These are phyloP conservation scores for Halisarca cf. caerulea DNA, from an alignment of 37 sponge, comb jelly and placozoan genomes.

Conservation along the genomic window DNA sequence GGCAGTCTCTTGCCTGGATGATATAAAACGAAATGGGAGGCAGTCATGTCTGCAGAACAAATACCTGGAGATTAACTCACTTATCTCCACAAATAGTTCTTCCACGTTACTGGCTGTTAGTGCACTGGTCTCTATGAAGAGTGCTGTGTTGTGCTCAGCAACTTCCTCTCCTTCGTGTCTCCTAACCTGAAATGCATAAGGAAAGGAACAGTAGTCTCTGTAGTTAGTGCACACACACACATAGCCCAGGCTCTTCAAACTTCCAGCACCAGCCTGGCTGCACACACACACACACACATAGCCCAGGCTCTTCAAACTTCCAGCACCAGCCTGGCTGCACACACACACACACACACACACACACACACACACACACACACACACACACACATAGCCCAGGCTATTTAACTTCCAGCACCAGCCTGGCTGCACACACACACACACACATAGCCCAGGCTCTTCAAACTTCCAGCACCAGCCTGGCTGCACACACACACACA, in stretches of 20 bases:
- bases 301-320: too few relatives aligned
- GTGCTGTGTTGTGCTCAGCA: constrained; percentile 60
- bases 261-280: too few relatives aligned
- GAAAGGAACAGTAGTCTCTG: neutral
- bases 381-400: too few relatives aligned
- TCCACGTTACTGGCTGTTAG: constrained; percentile 74
- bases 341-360: too few relatives aligned
- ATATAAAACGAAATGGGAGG: too few relatives aligned
- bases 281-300: neutral
- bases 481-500: neutral
- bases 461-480: too few relatives aligned
- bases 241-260: too few relatives aligned
- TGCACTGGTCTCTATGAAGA: constrained; percentile 89
- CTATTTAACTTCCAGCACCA: too few relatives aligned
- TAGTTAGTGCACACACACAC: neutral
- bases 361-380: too few relatives aligned
- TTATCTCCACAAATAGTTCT: constrained; percentile 73
- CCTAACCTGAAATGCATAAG: constrained; percentile 33
- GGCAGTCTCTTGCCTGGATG: constrained; percentile 23
- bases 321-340: too few relatives aligned
- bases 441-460: neutral
- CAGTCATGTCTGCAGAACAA: neutral
- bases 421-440: too few relatives aligned
- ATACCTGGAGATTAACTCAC: constrained; percentile 50
- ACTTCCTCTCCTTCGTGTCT: constrained; percentile 56